Percentiles rank a stretch among this genome's conserved stretches.
Evolutionary conservation across 1,140 invertebrate species (phyloP).

Genomic region (Zophobas atratus): DNA sequence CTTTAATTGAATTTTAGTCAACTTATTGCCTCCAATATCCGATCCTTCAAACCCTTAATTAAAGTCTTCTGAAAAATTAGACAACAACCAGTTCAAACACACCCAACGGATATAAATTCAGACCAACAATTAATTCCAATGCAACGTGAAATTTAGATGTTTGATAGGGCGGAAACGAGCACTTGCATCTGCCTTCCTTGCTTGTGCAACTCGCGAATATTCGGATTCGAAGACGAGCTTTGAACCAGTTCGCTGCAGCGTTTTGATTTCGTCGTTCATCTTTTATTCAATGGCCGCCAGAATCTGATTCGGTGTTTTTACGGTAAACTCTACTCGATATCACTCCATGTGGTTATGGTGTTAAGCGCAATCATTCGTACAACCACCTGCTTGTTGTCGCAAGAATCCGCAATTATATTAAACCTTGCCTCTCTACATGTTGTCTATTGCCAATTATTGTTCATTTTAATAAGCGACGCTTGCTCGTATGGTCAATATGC

Average conservation of each 20-base stretch:
- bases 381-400: constrained; percentile 36
- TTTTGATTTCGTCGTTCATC: constrained; percentile 34
- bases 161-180: constrained; percentile 10
- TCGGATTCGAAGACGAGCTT: constrained; percentile 22
- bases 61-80: constrained; percentile 42
- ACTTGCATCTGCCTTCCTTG: constrained; percentile 3
- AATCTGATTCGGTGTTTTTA: constrained; percentile 38
- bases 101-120: constrained; percentile 29
- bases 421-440: constrained; percentile 13
- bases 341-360: constrained; percentile 34
- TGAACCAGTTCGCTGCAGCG: constrained; percentile 27
- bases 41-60: constrained; percentile 40
- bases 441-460: constrained; percentile 29
- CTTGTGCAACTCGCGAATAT: constrained; percentile 27
- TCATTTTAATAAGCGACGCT: neutral
- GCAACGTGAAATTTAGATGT: constrained; percentile 17
- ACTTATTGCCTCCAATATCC: constrained; percentile 41
- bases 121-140: constrained; percentile 30
- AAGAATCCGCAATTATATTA: constrained; percentile 21
- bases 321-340: constrained; percentile 27
- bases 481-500: neutral
- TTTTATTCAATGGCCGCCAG: constrained; percentile 30
- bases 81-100: constrained; percentile 37
- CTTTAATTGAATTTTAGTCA: constrained; percentile 43
- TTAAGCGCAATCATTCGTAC: constrained; percentile 27